Base-by-base conservation (phyloP, 1,140 invertebrate genomes). In the Drosophila pandora region DNA sequence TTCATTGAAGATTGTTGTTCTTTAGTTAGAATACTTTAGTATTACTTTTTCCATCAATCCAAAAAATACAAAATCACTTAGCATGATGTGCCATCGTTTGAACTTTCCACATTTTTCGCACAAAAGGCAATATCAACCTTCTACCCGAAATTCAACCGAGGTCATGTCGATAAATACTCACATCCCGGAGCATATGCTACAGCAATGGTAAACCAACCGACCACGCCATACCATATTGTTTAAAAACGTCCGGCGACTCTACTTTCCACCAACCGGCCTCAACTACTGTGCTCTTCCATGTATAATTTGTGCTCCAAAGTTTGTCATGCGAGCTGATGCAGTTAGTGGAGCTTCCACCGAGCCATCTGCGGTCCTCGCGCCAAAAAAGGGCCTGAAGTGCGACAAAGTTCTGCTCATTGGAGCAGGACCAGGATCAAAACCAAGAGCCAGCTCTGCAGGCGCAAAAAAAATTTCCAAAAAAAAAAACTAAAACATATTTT, bases 221-320 rank as follows among this genome's bases (percentile, higher is more conserved):
- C 58, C n/a, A 10, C 12, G 12, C 58, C 45, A 3, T 4, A 17
- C 17, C 17, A 8, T 22, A n/a, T 25, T 25, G 25, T 34, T 62
- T 72, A 45, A 57, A 72, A 43, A 63, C 25, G 52, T 25, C 52
- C 52, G 34, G n/a, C 21, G 60, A 45, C 34, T 74, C 59, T 10
- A 47, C 43, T 47, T 10, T 34, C 39, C 13, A 47, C 25, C 25
- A 28, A 28, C 25, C 25, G 7, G 25, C 45, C 65, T 54, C 70
- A 41, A 58, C 73, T 74, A 48, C 70, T 55, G 64, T 75, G 37
- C 82, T 37, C 34, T n/a, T 34, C 1, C 32, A 58, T 41, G 54
- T 55, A 54, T 68, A 81, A 76, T 72, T 72, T 81, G 78, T 79
- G 56, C 47, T 21, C 61, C 62, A 79, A 84, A 84, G 62, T 84